Evolutionary conservation across 2,113 vertebrate genomes (phyloP), one percentile per base, ranked within the genome.

Genomic region (Takifugu flavidus): DNA sequence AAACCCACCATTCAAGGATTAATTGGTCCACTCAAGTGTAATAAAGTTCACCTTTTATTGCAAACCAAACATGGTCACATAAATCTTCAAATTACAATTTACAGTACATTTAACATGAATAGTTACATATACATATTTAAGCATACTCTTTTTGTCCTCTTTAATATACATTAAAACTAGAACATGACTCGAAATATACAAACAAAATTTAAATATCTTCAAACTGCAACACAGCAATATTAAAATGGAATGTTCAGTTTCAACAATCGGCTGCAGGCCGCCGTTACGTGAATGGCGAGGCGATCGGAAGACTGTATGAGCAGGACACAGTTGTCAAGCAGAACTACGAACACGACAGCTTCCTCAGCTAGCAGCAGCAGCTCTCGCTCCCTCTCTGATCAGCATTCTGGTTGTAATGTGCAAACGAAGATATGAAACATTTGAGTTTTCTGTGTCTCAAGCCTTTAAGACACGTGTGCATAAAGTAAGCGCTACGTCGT

Each of bases 151-250:
- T 81, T n/a, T n/a, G 20, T 47, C 12, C 82, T 89, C 54, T 20
- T 72, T 85, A 95, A 96, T 96, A 96, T 96, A 96, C 92, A 95
- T 88, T 89, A 89, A 90, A 95, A 90, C 91, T 95, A 94, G 89
- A 92, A 94, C 94, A 95, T 52, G 89, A 93, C 86, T 91, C 88
- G 81, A 89, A 93, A 93, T 95, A 91, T 95, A 96, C 94, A 96
- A 89, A 93, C 87, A 77, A 91, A 92, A 84, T 91, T 49, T 94
- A 94, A 93, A 93, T 95, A 98, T 89, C 91, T 53, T 92, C 93
- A 93, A 91, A 91, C 80, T 75, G 79, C 92, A 92, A 89, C 93
- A 92, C 83, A 87, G 83, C 93, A 94, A 91, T 95, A 91, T 92
- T 90, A 90, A 84, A 85, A 88, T 92, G 90, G 92, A 96, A 95